Evolutionary conservation across 2,888 invertebrate genomes (phyloP).

Genomic region (Melanostoma mellinum): DNA sequence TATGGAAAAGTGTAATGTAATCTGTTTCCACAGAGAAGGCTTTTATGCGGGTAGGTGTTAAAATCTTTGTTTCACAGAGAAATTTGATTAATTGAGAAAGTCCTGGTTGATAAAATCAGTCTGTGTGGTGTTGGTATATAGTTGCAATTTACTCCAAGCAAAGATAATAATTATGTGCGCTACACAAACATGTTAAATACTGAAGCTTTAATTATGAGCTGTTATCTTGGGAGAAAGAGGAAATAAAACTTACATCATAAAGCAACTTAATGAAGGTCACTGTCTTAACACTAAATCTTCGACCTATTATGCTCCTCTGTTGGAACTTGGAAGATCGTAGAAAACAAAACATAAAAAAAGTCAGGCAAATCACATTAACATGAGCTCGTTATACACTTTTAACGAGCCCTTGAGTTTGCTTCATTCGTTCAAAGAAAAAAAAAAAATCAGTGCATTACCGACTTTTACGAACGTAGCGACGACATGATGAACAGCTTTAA

Average conservation of each 20-base stretch:
- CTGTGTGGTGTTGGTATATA: no score
- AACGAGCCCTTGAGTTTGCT: constrained; percentile 50
- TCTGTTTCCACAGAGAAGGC: no score
- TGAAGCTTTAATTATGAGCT: constrained; percentile 24
- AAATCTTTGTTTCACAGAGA: no score
- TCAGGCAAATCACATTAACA: constrained; percentile 53
- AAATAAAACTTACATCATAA: constrained; percentile 29
- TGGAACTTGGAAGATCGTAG: neutral
- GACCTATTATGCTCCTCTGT: constrained; percentile 26
- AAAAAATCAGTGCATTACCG: no score
- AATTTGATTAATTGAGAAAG: no score
- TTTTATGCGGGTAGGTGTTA: no score
- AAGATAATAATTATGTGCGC: no score
- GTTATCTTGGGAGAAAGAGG: constrained; percentile 21
- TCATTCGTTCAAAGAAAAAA: neutral
- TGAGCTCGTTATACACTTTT: constrained; percentile 51
- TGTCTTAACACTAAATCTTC: neutral
- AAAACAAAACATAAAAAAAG: constrained; percentile 19
- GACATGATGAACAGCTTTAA: constrained; percentile 39
- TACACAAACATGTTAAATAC: constrained; percentile 8
- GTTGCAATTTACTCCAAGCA: no score
- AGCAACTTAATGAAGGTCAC: constrained; percentile 42
- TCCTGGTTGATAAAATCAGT: no score
- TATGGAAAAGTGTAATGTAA: no score
- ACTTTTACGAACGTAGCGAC: neutral